These are phyloP conservation scores for Himantopus leucocephalus DNA, from an alignment of 2,113 vertebrate genomes.

Conservation along the genomic window DNA sequence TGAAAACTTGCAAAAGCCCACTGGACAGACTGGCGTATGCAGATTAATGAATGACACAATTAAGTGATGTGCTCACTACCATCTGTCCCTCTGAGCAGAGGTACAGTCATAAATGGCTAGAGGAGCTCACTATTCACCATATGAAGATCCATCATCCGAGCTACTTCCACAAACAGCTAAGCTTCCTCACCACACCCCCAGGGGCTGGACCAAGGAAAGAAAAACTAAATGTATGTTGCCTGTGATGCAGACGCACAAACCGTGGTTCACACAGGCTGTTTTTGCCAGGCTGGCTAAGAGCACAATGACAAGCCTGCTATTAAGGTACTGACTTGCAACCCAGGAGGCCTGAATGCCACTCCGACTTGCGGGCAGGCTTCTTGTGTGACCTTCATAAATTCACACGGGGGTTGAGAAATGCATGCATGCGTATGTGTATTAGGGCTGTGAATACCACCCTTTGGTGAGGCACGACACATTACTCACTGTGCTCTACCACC, in stretches of 20 bases:
- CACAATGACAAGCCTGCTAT: background rate
- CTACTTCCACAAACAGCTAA: background rate
- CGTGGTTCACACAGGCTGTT: background rate
- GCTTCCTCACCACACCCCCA: background rate
- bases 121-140: background rate
- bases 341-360: background rate
- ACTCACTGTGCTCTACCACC: conserved; percentile 83
- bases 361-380: background rate
- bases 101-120: background rate
- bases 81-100: background rate
- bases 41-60: background rate
- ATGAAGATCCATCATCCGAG: background rate
- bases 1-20: background rate
- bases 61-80: background rate
- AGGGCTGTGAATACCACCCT: background rate
- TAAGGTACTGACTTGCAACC: background rate
- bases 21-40: background rate
- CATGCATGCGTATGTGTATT: accelerated
- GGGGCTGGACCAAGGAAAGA: background rate
- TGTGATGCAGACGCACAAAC: background rate
- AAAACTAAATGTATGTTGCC: background rate
- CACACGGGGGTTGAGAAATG: accelerated
- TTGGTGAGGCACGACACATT: background rate
- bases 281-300: background rate
- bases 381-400: background rate